Evolutionary conservation across 2,888 invertebrate genomes (phyloP).

Genomic region (Tuta absoluta): DNA sequence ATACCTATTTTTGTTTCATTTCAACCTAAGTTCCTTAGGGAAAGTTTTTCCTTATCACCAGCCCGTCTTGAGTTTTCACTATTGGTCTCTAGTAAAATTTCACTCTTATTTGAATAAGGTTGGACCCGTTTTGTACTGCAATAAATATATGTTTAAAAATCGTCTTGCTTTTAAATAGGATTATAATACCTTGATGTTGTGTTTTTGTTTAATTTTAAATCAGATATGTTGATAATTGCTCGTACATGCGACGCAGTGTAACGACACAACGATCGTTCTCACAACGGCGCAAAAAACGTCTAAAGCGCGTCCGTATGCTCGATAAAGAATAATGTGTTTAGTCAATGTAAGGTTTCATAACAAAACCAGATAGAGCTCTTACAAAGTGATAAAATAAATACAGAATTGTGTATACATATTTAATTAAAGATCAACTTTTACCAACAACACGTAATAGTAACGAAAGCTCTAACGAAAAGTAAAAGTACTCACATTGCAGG

Average conservation of each 20-base stretch:
- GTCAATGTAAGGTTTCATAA: background rate
- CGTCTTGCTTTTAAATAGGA: no score
- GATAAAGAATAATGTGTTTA: background rate
- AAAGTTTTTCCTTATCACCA: no score
- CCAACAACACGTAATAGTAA: conserved; percentile 14
- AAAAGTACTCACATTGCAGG: conserved; percentile 74
- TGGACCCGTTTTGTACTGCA: no score
- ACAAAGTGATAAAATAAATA: background rate
- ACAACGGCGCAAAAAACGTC: conserved; percentile 7
- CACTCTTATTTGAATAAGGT: no score
- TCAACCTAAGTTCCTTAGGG: no score
- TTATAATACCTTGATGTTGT: no score
- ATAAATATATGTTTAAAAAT: no score
- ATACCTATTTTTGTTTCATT: no score
- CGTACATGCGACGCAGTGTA: background rate
- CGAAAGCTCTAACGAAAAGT: conserved; percentile 19
- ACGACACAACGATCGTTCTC: conserved; percentile 4
- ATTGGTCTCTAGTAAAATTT: no score
- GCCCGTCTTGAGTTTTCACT: no score
- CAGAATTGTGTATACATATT: background rate
- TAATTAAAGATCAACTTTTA: conserved; percentile 21
- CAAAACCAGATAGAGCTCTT: conserved; percentile 6
- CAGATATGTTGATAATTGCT: background rate
- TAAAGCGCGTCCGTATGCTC: background rate
- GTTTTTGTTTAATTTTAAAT: no score